Percentiles rank a stretch among this genome's conserved stretches.
Evolutionary conservation across 2,797 vertebrate genomes (phyloP).

Genomic region (Tolypeutes matacus): DNA sequence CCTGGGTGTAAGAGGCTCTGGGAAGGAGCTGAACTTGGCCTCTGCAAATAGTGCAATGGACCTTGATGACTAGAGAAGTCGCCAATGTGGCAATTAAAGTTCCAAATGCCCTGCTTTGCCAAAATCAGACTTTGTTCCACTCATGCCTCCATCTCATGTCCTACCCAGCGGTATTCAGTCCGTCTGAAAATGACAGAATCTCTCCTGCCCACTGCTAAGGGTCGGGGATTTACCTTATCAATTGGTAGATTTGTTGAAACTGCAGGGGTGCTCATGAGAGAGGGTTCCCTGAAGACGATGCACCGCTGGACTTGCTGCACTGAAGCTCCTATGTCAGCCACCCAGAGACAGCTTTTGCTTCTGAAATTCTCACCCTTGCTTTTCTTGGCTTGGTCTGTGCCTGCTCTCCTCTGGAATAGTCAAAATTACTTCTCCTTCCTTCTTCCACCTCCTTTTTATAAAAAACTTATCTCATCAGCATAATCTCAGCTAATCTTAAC

Average conservation of each 20-base stretch:
- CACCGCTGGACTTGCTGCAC: accelerated
- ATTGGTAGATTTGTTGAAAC: background rate
- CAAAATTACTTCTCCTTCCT: background rate
- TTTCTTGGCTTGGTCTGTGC: background rate
- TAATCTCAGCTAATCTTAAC: background rate
- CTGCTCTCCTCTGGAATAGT: background rate
- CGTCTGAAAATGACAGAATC: background rate
- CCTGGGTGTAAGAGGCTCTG: no score
- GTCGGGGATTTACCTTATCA: background rate
- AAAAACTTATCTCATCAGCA: conserved; percentile 1
- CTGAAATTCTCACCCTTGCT: background rate
- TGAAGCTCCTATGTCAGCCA: background rate
- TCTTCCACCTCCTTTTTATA: background rate
- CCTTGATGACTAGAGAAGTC: background rate
- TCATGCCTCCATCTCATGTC: background rate
- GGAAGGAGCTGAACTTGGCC: background rate
- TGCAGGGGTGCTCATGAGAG: background rate
- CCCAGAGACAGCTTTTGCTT: background rate
- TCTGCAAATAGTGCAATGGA: background rate
- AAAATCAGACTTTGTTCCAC: background rate
- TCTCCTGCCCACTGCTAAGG: background rate
- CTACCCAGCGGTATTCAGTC: background rate
- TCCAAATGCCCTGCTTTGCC: background rate
- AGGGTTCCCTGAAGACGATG: background rate
- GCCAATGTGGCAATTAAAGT: background rate